Evolutionary conservation across 2,888 invertebrate genomes (phyloP), one percentile per base, ranked within the genome.

Genomic region (Plagiodera versicolora): DNA sequence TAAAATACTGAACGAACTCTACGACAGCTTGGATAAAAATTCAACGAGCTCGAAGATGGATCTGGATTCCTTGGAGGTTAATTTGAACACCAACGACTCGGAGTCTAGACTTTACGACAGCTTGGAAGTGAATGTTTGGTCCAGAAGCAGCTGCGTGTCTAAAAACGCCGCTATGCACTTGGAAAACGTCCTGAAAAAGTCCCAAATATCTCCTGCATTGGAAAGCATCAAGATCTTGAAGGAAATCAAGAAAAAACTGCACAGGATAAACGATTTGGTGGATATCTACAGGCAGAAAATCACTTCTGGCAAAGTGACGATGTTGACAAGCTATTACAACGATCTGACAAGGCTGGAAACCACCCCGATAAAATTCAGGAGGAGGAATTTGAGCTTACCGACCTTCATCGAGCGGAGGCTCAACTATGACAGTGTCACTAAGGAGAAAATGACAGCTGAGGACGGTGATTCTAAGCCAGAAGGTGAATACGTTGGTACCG

Each of bases 251-350:
- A 82, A 86, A 58, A 89, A 89, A 75, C 84, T 89, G 11, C 86
- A 87, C 72, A 87, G 88, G 28, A 89, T 90, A 28, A 89, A 89
- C 71, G 87, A 86, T 69, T 72, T 90, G 18, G 88, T 89, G 1
- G 88, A 80, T 47, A 74, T 79, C 39, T 78, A 77, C 64, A 77
- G 74, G 56, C 80, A 85, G 5, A 89, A 89, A 70, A 84, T 89
- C 70, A 85, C 86, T 71, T 87, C 87, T 60, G 89, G 89, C 59
- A 87, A 88, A 66, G 89, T 90, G 0, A 86, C 87, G 76, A 83
- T 87, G 4, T 74, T 90, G 17, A 89, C 89, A 70, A 82, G 81
- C 83, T 84, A 71, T 75, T 83, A 75, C 76, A 83, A 67, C 79
- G 83, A 67, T 79, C 81, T 65, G 18, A 74, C 69, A 77, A 84